Evolutionary conservation across 2,113 vertebrate genomes (phyloP).

Genomic region (Stictonetta naevosa): DNA sequence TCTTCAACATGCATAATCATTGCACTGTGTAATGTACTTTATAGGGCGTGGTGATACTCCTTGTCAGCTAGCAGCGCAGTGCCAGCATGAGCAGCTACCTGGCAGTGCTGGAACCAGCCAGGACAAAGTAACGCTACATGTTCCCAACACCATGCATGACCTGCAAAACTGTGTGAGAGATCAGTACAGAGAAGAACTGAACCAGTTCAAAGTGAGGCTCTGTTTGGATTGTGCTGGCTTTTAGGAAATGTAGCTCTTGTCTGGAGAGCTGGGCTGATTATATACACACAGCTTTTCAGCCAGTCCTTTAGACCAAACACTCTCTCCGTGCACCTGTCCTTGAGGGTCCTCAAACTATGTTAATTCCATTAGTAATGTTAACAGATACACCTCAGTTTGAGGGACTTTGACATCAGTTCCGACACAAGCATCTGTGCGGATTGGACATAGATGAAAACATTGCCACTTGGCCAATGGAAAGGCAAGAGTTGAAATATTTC

Average conservation of each 20-base stretch:
- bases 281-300: background rate
- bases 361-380: background rate
- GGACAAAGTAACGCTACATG: background rate
- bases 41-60: slow-evolving; percentile 39
- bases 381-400: background rate
- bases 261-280: background rate
- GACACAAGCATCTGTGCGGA: background rate
- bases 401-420: background rate
- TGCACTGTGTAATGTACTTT: slow-evolving; percentile 21
- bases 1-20: slow-evolving; percentile 13
- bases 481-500: background rate
- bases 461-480: background rate
- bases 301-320: background rate
- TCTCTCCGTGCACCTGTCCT: background rate
- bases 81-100: slow-evolving; percentile 23
- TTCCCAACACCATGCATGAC: background rate
- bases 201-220: background rate
- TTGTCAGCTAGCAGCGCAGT: slow-evolving; percentile 34
- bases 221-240: background rate
- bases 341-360: background rate
- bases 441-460: background rate
- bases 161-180: slow-evolving; percentile 16
- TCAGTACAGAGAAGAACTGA: background rate
- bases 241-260: background rate
- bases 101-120: background rate